Conservation (phyloP, 2,113 vertebrate genomes). For the Mesoclemmys tuberculata region DNA sequence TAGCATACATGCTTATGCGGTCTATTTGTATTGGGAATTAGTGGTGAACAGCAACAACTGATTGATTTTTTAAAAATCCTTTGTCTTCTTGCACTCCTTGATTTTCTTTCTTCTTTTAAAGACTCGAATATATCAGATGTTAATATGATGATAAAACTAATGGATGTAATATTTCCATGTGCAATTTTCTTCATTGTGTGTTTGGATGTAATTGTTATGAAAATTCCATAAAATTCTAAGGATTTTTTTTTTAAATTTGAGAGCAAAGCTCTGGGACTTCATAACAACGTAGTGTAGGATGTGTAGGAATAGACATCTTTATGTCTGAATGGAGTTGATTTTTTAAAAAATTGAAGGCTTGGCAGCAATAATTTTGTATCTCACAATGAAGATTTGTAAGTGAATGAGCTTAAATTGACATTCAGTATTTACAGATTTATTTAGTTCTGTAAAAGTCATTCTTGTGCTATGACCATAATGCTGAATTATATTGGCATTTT, state of each 20-base stretch:
- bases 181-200: not conserved
- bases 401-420: conserved; percentile 32
- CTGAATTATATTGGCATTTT: conserved; percentile 38
- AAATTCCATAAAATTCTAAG: not conserved
- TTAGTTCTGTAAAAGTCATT: conserved; percentile 44
- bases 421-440: conserved; percentile 35
- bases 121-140: not conserved
- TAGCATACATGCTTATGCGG: not conserved
- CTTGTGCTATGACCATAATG: not conserved
- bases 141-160: not conserved
- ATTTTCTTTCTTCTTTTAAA: not conserved
- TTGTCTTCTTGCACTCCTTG: not conserved
- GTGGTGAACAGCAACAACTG: not conserved
- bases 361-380: conserved; percentile 22
- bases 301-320: conserved; percentile 6
- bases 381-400: conserved; percentile 23
- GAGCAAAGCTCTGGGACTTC: not conserved
- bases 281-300: conserved; percentile 30
- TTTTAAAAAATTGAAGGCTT: conserved; percentile 17
- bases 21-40: not conserved
- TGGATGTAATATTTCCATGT: not conserved
- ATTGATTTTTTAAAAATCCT: not conserved
- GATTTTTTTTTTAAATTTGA: not conserved
- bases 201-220: not conserved
- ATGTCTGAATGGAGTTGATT: not conserved